Conservation (phyloP, 2,888 invertebrate species). For the Eristalis tenax region DNA sequence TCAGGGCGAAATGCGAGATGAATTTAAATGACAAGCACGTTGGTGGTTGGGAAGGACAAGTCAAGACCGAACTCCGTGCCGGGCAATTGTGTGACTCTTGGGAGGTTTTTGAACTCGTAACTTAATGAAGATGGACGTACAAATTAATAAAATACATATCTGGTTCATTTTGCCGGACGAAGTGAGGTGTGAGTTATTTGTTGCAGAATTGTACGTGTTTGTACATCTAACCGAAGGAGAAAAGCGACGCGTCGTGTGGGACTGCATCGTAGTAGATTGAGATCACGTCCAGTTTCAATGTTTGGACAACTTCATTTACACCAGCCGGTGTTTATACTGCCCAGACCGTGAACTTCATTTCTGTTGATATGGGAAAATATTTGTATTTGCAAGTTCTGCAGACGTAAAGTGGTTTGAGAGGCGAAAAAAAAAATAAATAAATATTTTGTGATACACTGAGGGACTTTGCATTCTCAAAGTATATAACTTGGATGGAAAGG, state of each 20-base stretch:
- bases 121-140: neutral
- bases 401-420: too few relatives aligned
- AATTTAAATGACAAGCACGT: conserved; percentile 20
- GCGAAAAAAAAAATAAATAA: too few relatives aligned
- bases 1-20: conserved; percentile 19
- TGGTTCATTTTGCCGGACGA: neutral
- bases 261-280: neutral
- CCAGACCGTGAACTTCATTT: neutral
- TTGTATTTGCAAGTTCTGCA: too few relatives aligned
- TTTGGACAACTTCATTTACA: neutral
- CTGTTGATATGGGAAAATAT: too few relatives aligned
- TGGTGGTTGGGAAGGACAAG: conserved; percentile 16
- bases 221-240: neutral
- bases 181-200: neutral
- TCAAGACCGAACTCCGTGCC: conserved; percentile 10
- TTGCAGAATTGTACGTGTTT: neutral
- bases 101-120: conserved; percentile 26
- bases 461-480: too few relatives aligned
- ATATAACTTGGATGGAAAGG: too few relatives aligned
- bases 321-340: neutral
- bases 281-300: neutral
- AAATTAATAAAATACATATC: neutral
- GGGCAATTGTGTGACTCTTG: neutral
- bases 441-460: too few relatives aligned
- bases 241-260: neutral